Base-by-base conservation (phyloP, 2,888 invertebrate species). In the Thumatha senex region DNA sequence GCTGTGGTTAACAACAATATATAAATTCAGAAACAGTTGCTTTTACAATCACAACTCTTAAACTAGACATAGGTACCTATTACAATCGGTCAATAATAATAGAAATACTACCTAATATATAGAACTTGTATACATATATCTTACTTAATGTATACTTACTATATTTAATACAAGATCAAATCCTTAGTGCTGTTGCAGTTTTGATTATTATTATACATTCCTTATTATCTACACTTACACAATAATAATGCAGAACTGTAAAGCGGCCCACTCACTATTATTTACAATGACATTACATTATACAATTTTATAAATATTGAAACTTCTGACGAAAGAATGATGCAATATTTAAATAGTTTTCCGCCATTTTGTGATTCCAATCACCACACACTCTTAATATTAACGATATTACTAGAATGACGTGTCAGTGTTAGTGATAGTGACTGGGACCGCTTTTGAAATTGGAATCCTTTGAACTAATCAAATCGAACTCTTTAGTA, bases 81-180 rank as follows among this genome's bases (percentile, higher is more conserved):
- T 56, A 62, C 36, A 42, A 51, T 54, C 36, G 9, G 35, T 51
- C 55, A 54, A 53, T 51, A 49, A 13, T 33, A 54, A 40, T 55
- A 60, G 44, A 52, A 56, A 39, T 38, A 29, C 51, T 42, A 62
- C 13, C 51, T 43, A 49, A 24, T 61, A 67, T 42, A 59, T 46
- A 40, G 40, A 58, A 63, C 46, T 51, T 48, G 51, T 65, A 66
- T 59, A 57, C 52, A 63, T 41, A 30, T 55, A 58, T 50, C 40
- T 47, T 54, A 55, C 61, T 67, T 41, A 2, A 31, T 2, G 8
- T 31, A 31, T 11, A 51, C 45, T 40, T 51, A 53, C 48, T 48
- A 46, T 58, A 61, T 58, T 70, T 60, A 58, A 70, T 78, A 84
- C 74, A 78, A 80, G 81, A 76, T 87, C 87, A 89, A 89, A 87